phyloP scores from a whole-genome alignment of 2,113 vertebrate genomes.

The Panthera leo region DNA sequence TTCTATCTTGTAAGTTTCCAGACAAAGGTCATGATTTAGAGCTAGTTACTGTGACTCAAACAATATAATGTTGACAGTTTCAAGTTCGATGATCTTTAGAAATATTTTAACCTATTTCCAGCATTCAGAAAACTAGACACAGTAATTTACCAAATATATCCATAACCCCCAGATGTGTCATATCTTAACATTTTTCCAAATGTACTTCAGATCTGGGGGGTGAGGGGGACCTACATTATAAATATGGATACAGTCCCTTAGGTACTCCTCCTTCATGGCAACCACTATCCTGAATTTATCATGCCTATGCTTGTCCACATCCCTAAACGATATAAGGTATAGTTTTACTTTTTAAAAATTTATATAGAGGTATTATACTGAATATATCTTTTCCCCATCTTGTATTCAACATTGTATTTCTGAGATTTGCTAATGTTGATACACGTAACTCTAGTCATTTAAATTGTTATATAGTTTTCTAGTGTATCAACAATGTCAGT shows the following conservation, averaged over 20 bases:
- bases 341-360: not conserved
- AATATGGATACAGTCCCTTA: not conserved
- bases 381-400: not conserved
- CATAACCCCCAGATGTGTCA: not conserved
- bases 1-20: not conserved
- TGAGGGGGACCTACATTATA: not conserved
- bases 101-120: conserved; percentile 4
- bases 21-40: not conserved
- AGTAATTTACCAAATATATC: not conserved
- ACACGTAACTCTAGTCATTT: not conserved
- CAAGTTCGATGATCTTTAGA: not conserved
- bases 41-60: not conserved
- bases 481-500: not conserved
- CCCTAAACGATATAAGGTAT: not conserved
- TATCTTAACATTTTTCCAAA: not conserved
- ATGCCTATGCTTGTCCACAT: not conserved
- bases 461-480: not conserved
- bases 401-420: not conserved
- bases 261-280: not conserved
- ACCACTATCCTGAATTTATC: not conserved
- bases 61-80: not conserved
- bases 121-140: not conserved
- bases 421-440: conserved; percentile 14
- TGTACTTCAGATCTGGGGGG: not conserved
- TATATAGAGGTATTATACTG: not conserved